These are phyloP conservation scores for Columbina picui DNA, from an alignment of 2,113 vertebrate genomes.

Conservation along the genomic window DNA sequence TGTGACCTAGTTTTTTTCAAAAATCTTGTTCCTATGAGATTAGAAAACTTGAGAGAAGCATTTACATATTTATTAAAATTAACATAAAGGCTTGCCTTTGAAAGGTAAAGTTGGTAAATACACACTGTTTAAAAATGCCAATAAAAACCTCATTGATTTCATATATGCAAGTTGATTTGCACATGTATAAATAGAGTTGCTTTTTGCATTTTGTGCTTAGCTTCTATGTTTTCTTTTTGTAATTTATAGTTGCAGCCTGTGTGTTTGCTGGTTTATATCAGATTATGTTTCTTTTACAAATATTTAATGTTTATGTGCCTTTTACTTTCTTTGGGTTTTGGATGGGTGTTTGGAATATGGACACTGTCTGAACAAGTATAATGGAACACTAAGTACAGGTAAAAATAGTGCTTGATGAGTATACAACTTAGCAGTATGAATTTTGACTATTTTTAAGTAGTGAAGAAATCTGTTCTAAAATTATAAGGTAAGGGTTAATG, in stretches of 20 bases:
- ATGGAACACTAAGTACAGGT: constrained; percentile 48
- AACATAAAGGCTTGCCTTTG: constrained; percentile 70
- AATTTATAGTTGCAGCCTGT: constrained; percentile 51
- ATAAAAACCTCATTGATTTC: constrained; percentile 81
- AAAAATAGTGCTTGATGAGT: neutral
- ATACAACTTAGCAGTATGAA: neutral
- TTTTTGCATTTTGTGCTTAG: constrained; percentile 63
- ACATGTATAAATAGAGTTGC: constrained; percentile 77
- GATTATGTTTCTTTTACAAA: constrained; percentile 47
- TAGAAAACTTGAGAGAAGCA: constrained; percentile 68
- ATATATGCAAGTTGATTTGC: constrained; percentile 82
- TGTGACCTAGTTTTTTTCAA: constrained; percentile 55
- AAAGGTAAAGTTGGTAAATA: constrained; percentile 68
- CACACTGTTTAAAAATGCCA: constrained; percentile 78
- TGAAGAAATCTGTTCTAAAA: neutral
- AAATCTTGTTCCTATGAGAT: constrained; percentile 54
- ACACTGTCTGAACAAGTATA: constrained; percentile 57
- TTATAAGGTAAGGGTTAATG: neutral
- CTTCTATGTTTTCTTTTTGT: constrained; percentile 61
- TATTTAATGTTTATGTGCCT: constrained; percentile 79
- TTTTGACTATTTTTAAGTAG: neutral
- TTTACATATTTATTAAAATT: constrained; percentile 75
- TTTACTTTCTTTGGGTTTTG: constrained; percentile 62
- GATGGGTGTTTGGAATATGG: constrained; percentile 29
- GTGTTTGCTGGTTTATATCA: constrained; percentile 51